Conservation (phyloP, 2,888 invertebrate genomes). For the Minunthozetes semirufus region DNA sequence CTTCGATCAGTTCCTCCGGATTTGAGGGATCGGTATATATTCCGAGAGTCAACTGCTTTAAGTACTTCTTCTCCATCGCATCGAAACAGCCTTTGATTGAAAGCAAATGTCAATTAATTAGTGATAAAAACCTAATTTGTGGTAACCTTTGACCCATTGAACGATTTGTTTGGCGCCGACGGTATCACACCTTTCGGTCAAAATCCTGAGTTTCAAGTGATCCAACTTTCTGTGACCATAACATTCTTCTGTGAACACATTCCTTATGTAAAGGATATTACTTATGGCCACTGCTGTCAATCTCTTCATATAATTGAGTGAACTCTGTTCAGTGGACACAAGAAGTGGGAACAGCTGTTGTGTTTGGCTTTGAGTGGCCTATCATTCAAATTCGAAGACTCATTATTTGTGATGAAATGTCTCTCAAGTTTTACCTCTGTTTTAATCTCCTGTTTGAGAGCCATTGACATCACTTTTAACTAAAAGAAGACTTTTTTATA, state of each 20-base stretch:
- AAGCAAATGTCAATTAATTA: neutral
- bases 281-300: conserved; percentile 17
- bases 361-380: neutral
- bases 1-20: conserved; percentile 7
- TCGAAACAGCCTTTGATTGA: conserved; percentile 19
- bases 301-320: conserved; percentile 15
- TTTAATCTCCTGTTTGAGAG: neutral
- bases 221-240: conserved; percentile 17
- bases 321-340: neutral
- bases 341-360: neutral
- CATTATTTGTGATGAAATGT: neutral
- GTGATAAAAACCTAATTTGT: too few relatives aligned
- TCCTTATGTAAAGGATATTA: conserved; percentile 20
- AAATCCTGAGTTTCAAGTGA: conserved; percentile 4
- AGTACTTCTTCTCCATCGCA: conserved; percentile 20
- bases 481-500: too few relatives aligned
- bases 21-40: neutral
- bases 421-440: neutral
- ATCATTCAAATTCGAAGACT: too few relatives aligned
- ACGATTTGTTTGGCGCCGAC: conserved; percentile 1
- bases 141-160: conserved; percentile 13
- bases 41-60: conserved; percentile 7
- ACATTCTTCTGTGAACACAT: conserved; percentile 13
- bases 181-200: neutral
- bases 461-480: neutral